phyloP scores from a whole-genome alignment of 2,797 vertebrate species.

The Fratercula arctica region DNA sequence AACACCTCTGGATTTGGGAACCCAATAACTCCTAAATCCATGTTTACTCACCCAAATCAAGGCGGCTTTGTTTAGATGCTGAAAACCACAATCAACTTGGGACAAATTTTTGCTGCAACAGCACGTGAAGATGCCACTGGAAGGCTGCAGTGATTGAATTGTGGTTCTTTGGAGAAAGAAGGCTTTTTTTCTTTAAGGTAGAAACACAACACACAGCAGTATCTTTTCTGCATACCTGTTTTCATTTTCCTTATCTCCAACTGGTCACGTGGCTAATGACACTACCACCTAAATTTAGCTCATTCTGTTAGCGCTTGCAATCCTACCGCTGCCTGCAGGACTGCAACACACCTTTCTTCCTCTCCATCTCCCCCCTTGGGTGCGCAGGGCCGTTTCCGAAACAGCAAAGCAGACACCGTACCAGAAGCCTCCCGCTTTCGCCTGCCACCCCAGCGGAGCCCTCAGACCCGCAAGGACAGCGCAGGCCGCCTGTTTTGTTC shows the following conservation, averaged over 20 bases:
- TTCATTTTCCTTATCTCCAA: slow-evolving; percentile 54
- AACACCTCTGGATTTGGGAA: background rate
- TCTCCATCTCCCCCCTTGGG: background rate
- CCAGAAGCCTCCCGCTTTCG: background rate
- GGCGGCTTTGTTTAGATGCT: background rate
- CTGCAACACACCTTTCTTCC: slow-evolving; percentile 38
- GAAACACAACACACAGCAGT: background rate
- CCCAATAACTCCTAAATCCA: background rate
- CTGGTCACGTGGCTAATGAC: slow-evolving; percentile 46
- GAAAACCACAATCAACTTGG: background rate
- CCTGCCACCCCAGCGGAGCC: background rate
- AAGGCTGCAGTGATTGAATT: background rate
- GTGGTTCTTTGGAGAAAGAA: background rate
- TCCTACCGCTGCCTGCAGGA: slow-evolving; percentile 7
- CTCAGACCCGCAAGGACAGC: background rate
- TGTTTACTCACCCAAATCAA: background rate
- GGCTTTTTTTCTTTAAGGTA: background rate
- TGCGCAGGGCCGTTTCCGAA: accelerated
- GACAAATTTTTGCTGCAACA: background rate
- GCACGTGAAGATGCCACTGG: background rate
- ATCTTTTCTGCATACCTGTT: slow-evolving; percentile 34
- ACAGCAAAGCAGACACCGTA: background rate
- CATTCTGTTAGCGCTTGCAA: slow-evolving; percentile 24
- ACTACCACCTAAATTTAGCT: slow-evolving; percentile 67
- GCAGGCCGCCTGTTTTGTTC: background rate